Evolutionary conservation across 2,113 vertebrate species (phyloP).

Genomic region (Mohoua ochrocephala): DNA sequence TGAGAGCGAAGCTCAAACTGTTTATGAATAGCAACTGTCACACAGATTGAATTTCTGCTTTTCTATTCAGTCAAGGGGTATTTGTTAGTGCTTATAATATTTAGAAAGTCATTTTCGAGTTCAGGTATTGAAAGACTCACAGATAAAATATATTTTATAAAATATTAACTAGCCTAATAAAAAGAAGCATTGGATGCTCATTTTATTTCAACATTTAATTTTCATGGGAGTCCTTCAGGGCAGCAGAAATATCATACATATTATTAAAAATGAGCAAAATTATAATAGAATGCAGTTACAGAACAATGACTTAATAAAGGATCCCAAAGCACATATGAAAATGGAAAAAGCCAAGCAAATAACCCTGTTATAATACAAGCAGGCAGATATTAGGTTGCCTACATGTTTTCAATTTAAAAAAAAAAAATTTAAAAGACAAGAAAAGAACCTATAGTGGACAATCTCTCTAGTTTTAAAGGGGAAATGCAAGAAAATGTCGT

Average conservation of each 20-base stretch:
- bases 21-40: conserved; percentile 52
- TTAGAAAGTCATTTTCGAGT: conserved; percentile 43
- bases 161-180: conserved; percentile 25
- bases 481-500: neutral
- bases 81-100: conserved; percentile 55
- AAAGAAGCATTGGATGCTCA: neutral
- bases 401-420: neutral
- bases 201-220: conserved; percentile 66
- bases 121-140: conserved; percentile 26
- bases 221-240: conserved; percentile 52
- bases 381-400: neutral
- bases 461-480: neutral
- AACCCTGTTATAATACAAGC: neutral
- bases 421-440: neutral
- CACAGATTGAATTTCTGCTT: conserved; percentile 42
- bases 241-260: conserved; percentile 10
- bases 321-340: neutral
- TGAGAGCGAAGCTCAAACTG: neutral
- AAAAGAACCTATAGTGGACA: neutral
- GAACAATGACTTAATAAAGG: conserved; percentile 36
- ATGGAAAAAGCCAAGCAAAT: neutral
- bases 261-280: conserved; percentile 46
- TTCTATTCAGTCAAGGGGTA: conserved; percentile 48
- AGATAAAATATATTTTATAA: conserved; percentile 38
- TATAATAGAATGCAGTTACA: conserved; percentile 34